Evolutionary conservation across 2,113 vertebrate species (phyloP), one percentile per base, ranked within the genome.

Genomic region (Benitochromis conjunctus): DNA sequence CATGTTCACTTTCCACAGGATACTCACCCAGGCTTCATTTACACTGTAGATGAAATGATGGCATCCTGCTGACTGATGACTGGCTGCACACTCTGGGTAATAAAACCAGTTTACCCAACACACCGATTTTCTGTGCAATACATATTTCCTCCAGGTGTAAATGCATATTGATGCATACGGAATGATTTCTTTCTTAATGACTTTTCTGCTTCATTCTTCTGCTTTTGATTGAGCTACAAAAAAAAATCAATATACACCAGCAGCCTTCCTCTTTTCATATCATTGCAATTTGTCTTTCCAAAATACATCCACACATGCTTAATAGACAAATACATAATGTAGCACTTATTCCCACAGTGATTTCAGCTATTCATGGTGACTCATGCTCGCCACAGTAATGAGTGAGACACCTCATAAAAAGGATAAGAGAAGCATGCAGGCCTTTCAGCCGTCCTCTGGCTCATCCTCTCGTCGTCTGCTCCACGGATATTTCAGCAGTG

Each of bases 361-460:
- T 79, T 56, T 10, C 16, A 82, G 82, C 43, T 46, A 8, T 55
- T 62, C 71, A 53, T 5, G 56, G 82, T 91, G 90, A 93, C 54
- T 93, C 91, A 89, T 74, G 87, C 77, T 58, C 10, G 8, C 77
- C 62, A 46, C 62, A 43, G 83, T 88, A 79, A 91, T 84, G 62
- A 91, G 34, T 26, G 51, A 85, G 81, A 86, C 5, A 19, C 46
- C 74, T 36, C 86, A 31, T 66, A 85, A 90, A 90, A 83, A 69
- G 78, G 60, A 85, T 71, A 79, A 83, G 82, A 64, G 83, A 83
- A 79, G 80, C 41, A 24, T 62, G 79, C 55, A 9, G 66, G 24
- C 62, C 82, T 79, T 62, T 80, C 57, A 55, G 21, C 29, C 11
- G 1, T 82, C 83, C 66, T 26, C 41, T 3, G 80, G 58, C 57